These are phyloP conservation scores for Campoplex nolae DNA, from an alignment of 2,888 invertebrate genomes.

Conservation along the genomic window DNA sequence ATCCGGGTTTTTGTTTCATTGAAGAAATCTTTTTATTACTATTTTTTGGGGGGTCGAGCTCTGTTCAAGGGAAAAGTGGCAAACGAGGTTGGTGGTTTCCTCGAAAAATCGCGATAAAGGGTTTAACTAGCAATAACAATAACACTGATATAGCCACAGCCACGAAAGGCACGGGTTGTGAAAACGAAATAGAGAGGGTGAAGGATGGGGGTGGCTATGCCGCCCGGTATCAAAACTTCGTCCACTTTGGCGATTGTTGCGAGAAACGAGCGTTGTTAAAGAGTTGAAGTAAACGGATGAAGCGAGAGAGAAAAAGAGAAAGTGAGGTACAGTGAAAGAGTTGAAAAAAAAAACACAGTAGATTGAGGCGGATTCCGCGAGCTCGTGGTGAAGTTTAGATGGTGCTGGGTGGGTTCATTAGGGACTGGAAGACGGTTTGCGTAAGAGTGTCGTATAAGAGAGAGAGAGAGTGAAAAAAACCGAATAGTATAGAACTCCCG, in stretches of 20 bases:
- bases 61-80: slow-evolving; percentile 45
- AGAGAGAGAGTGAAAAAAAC: slow-evolving; percentile 53
- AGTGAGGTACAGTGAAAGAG: slow-evolving; percentile 46
- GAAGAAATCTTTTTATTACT: slow-evolving; percentile 22
- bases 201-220: slow-evolving; percentile 46
- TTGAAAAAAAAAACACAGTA: slow-evolving; percentile 57
- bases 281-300: slow-evolving; percentile 53
- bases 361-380: slow-evolving; percentile 61
- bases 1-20: background rate
- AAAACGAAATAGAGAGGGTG: slow-evolving; percentile 24
- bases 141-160: slow-evolving; percentile 60
- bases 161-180: slow-evolving; percentile 24
- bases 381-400: slow-evolving; percentile 75
- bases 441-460: slow-evolving; percentile 57
- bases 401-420: slow-evolving; percentile 77
- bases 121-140: slow-evolving; percentile 67
- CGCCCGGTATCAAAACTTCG: slow-evolving; percentile 72
- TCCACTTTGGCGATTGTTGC: slow-evolving; percentile 76
- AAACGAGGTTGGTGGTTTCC: slow-evolving; percentile 43
- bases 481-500: slow-evolving; percentile 67
- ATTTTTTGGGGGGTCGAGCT: slow-evolving; percentile 23
- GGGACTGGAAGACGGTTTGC: slow-evolving; percentile 65
- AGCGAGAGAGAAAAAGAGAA: slow-evolving; percentile 11
- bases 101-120: slow-evolving; percentile 60
- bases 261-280: slow-evolving; percentile 67